These are phyloP conservation scores for Indicator maculatus DNA, from an alignment of 2,113 vertebrate genomes.

Conservation along the genomic window DNA sequence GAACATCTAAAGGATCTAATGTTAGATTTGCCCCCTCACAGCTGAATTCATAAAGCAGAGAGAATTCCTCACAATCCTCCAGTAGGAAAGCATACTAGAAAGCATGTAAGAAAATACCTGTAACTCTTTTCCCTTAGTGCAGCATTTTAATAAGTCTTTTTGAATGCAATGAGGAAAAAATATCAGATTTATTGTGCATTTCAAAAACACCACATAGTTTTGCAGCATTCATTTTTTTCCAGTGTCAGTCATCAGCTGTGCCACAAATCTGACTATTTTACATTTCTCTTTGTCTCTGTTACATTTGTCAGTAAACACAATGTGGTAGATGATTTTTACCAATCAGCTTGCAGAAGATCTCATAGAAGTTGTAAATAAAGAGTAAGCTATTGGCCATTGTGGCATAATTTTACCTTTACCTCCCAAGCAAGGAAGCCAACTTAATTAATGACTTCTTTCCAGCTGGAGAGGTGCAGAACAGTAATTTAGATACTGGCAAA, in stretches of 20 bases:
- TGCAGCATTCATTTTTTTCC: neutral
- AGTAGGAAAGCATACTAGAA: neutral
- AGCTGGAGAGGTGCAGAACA: neutral
- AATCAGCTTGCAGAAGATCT: neutral
- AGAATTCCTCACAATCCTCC: neutral
- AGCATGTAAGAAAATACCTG: neutral
- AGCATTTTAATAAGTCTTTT: neutral
- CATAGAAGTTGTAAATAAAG: conserved; percentile 3
- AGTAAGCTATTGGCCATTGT: neutral
- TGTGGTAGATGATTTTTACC: neutral
- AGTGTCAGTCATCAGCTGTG: neutral
- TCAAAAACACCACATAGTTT: neutral
- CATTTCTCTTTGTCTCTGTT: neutral
- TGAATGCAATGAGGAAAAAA: neutral
- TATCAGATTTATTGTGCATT: neutral
- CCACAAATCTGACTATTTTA: neutral
- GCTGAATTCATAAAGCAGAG: neutral
- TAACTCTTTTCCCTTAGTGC: neutral
- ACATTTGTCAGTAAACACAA: neutral
- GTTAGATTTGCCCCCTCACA: neutral
- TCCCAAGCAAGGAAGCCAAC: neutral
- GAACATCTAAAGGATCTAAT: neutral
- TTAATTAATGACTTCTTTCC: conserved; percentile 43
- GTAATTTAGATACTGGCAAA: conserved; percentile 6
- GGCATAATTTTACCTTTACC: neutral